Percentiles rank a stretch among this genome's conserved stretches.
Conservation (phyloP, 1,140 invertebrate species). For the Mactra quadrangularis region DNA sequence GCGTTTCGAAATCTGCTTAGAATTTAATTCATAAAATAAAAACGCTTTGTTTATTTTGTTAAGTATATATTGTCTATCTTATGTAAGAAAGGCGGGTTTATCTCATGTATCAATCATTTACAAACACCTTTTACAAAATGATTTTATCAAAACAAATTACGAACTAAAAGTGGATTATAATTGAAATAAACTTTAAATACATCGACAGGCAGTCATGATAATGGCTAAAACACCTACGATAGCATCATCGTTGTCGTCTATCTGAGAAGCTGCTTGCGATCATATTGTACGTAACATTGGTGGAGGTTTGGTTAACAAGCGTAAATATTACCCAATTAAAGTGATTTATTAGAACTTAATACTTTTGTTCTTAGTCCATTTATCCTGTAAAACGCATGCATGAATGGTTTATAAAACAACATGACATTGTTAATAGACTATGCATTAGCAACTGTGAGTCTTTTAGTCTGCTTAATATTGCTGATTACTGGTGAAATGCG, state of each 20-base stretch:
- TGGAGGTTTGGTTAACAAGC: slow-evolving; percentile 48
- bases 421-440: neutral
- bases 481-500: too few species aligned
- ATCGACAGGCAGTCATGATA: slow-evolving; percentile 12
- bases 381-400: slow-evolving; percentile 6
- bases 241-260: slow-evolving; percentile 42
- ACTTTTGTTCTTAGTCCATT: slow-evolving; percentile 45
- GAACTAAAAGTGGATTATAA: slow-evolving; percentile 30
- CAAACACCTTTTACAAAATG: slow-evolving; percentile 44
- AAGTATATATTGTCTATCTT: slow-evolving; percentile 20
- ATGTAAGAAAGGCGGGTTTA: slow-evolving; percentile 9
- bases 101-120: slow-evolving; percentile 39
- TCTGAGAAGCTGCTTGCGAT: slow-evolving; percentile 46
- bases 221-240: slow-evolving; percentile 21
- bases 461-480: neutral
- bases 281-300: neutral
- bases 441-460: slow-evolving; percentile 6
- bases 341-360: slow-evolving; percentile 26
- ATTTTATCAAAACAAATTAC: slow-evolving; percentile 30
- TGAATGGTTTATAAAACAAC: slow-evolving; percentile 17
- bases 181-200: slow-evolving; percentile 40
- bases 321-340: slow-evolving; percentile 38
- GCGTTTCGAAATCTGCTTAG: too few species aligned
- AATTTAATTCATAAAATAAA: too few species aligned
- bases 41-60: neutral